phyloP scores from a whole-genome alignment of 2,888 invertebrate genomes.

The Boloria euphrosyne region DNA sequence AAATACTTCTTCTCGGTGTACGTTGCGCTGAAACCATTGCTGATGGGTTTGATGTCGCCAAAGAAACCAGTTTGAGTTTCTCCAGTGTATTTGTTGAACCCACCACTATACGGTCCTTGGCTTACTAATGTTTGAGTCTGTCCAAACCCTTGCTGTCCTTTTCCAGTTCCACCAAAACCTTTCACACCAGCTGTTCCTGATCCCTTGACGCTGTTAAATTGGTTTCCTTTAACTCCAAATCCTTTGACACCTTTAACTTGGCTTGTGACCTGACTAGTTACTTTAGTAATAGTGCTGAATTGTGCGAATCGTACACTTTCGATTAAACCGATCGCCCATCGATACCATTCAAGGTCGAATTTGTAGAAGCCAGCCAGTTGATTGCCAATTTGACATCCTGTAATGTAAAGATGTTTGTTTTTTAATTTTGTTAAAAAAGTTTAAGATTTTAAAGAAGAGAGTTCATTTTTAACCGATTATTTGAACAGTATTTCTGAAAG shows the following conservation, averaged over 20 bases:
- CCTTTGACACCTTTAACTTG: slow-evolving; percentile 35
- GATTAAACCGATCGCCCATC: slow-evolving; percentile 73
- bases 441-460: no score
- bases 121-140: slow-evolving; percentile 19
- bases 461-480: no score
- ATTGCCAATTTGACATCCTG: slow-evolving; percentile 80
- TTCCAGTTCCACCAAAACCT: slow-evolving; percentile 32
- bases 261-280: slow-evolving; percentile 42
- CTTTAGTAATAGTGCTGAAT: slow-evolving; percentile 53
- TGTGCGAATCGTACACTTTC: slow-evolving; percentile 68
- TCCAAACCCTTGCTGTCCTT: slow-evolving; percentile 38
- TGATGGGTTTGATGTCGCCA: slow-evolving; percentile 59
- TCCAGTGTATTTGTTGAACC: slow-evolving; percentile 22
- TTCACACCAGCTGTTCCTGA: slow-evolving; percentile 6
- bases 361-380: slow-evolving; percentile 83
- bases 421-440: background rate
- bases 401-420: slow-evolving; percentile 20
- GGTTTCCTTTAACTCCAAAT: slow-evolving; percentile 32
- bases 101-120: slow-evolving; percentile 23
- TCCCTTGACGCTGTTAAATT: slow-evolving; percentile 29
- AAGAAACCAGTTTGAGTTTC: slow-evolving; percentile 47
- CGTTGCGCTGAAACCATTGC: slow-evolving; percentile 63
- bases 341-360: slow-evolving; percentile 84
- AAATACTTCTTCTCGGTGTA: slow-evolving; percentile 67
- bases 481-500: no score